Evolutionary conservation across 2,888 invertebrate genomes (phyloP), one percentile per base, ranked within the genome.

Genomic region (Brenthis hecate): DNA sequence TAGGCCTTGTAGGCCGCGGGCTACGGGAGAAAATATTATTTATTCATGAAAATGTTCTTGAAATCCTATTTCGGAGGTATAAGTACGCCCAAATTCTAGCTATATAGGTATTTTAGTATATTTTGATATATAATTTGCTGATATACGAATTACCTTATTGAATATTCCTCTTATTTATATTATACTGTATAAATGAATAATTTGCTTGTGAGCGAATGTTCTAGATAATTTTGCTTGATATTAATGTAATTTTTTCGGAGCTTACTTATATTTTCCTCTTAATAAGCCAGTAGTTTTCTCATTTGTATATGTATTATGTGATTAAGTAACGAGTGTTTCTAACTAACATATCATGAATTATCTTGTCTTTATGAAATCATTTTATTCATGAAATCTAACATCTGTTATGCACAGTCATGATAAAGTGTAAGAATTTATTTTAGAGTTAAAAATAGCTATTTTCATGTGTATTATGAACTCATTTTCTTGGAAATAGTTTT

Each of bases 1-100:
- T 53, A 69, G 73, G 61, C 80, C 82, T 80, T 80, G 83, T 73
- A 74, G 70, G 76, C 74, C 73, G 67, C 66, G 69, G 76, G 73
- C 53, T 62, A 62, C 62, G 56, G 60, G 50, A 56, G 32, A n/a
- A 56, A 55, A 62, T 68, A 63, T 76, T 73, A 75, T 73, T 74
- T 76, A 76, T 76, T 75, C 74, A 75, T 61, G 66, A 73, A 73
- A 66, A 61, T 69, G 65, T 60, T 19, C 56, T 63, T 1, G 36
- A 62, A 53, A 53, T 53, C 36, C 16, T 62, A 62, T 62, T 62
- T 53, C 62, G 16, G 16, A 50, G 48, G 4, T 61, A 61, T 51
- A 61, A 61, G 28, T 51, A 48, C 48, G 48, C 28, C 13, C 28
- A 23, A 48, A 4, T 23, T 47, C 48, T n/a, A 11, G 5, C 58